A percentile compares a stretch with the other conserved stretches of the same genome.
Conservation (phyloP, 2,113 vertebrate species). For the Patagioenas fasciata region DNA sequence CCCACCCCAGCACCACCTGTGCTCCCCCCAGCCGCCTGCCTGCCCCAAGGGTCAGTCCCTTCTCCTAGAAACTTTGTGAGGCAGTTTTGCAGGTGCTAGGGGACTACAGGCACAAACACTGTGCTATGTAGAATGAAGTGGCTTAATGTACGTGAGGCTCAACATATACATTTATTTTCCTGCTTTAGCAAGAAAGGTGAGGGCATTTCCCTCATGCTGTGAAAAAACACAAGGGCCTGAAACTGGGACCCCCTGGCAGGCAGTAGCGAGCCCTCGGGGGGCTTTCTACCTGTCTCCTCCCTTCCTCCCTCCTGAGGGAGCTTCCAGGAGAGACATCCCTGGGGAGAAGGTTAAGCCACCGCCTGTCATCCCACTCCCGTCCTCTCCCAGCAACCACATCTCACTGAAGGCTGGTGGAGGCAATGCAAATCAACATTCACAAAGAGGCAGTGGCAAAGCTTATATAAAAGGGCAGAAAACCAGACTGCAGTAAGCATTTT, state of each 20-base stretch:
- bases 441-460: neutral
- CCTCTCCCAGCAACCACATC: neutral
- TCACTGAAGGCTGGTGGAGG: neutral
- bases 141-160: neutral
- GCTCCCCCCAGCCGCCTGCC: accelerated
- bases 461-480: accelerated
- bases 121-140: neutral
- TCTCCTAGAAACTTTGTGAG: neutral
- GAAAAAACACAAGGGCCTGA: neutral
- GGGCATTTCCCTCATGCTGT: neutral
- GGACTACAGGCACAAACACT: accelerated
- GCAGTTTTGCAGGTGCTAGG: accelerated
- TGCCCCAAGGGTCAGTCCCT: neutral
- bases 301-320: neutral
- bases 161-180: neutral
- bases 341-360: neutral
- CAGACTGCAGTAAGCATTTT: neutral
- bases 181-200: neutral
- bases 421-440: neutral
- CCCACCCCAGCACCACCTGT: neutral
- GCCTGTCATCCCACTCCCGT: neutral
- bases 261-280: neutral
- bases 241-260: neutral
- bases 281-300: neutral
- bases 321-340: neutral